Conservation (phyloP, 2,888 invertebrate genomes). For the Troides aeacus region DNA sequence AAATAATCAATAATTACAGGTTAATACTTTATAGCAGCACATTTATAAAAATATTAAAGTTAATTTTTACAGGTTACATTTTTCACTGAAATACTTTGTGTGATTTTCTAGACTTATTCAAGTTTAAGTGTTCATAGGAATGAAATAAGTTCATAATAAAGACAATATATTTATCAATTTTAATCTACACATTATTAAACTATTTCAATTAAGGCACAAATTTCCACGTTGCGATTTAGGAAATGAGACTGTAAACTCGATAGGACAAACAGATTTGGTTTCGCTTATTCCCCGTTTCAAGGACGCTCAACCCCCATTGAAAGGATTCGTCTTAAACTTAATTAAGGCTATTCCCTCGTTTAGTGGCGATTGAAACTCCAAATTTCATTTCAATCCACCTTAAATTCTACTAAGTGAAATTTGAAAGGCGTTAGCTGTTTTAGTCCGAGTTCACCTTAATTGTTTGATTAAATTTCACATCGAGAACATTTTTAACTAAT, state of each 20-base stretch:
- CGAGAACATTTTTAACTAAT: neutral
- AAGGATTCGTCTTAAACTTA: slow-evolving; percentile 33
- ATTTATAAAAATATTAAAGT: too few species aligned
- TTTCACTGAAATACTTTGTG: too few species aligned
- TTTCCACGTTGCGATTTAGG: neutral
- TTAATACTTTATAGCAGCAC: too few species aligned
- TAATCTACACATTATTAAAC: too few species aligned
- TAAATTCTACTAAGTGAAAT: slow-evolving; percentile 17
- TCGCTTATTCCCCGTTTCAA: slow-evolving; percentile 24
- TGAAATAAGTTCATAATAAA: too few species aligned
- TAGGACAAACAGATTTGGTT: slow-evolving; percentile 32
- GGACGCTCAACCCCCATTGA: slow-evolving; percentile 25
- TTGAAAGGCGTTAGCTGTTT: slow-evolving; percentile 9
- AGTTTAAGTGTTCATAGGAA: too few species aligned
- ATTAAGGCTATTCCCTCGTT: slow-evolving; percentile 32
- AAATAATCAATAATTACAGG: neutral
- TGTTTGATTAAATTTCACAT: neutral
- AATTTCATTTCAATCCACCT: slow-evolving; percentile 30
- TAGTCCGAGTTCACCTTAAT: neutral
- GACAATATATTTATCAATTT: too few species aligned
- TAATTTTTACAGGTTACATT: too few species aligned
- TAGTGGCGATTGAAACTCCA: slow-evolving; percentile 29
- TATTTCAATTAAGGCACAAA: too few species aligned
- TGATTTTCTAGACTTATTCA: too few species aligned
- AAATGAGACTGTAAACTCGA: slow-evolving; percentile 32